Conservation (phyloP, 2,888 invertebrate species). For the Phalangium opilio region DNA sequence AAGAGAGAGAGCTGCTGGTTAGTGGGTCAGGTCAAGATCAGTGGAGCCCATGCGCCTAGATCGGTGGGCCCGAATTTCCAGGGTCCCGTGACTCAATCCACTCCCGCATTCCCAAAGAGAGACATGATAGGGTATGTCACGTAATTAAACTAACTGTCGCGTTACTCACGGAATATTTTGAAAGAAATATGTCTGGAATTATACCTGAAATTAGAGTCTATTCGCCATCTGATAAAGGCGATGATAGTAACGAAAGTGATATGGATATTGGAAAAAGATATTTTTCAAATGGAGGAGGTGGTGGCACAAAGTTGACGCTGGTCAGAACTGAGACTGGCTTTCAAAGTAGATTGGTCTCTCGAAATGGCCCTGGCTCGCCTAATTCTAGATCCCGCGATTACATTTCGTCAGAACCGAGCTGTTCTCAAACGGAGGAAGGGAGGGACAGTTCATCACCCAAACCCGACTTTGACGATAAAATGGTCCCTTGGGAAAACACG, state of each 20-base stretch:
- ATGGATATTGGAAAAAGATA: conserved; percentile 10
- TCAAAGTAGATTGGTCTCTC: conserved; percentile 1
- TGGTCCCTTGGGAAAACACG: conserved; percentile 35
- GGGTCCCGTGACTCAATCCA: no score
- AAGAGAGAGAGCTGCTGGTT: no score
- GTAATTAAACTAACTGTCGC: no score
- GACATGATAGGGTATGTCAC: no score
- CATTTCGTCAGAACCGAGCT: conserved; percentile 10
- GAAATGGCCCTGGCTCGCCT: conserved; percentile 4
- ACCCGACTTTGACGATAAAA: conserved; percentile 10
- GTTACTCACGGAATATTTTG: no score
- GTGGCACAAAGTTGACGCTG: neutral
- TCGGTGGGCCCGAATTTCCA: no score
- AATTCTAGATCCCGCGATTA: conserved; percentile 7
- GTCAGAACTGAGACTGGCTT: neutral
- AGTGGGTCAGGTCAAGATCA: no score
- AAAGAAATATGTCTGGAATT: neutral
- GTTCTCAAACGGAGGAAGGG: neutral
- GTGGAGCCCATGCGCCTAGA: no score
- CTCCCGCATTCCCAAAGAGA: no score
- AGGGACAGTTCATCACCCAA: conserved; percentile 7
- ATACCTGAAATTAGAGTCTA: conserved; percentile 20
- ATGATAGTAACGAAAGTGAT: conserved; percentile 5
- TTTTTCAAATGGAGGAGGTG: conserved; percentile 7
- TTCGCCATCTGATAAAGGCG: conserved; percentile 18